Evolutionary conservation across 2,888 invertebrate genomes (phyloP).

Genomic region (Brenthis hecate): DNA sequence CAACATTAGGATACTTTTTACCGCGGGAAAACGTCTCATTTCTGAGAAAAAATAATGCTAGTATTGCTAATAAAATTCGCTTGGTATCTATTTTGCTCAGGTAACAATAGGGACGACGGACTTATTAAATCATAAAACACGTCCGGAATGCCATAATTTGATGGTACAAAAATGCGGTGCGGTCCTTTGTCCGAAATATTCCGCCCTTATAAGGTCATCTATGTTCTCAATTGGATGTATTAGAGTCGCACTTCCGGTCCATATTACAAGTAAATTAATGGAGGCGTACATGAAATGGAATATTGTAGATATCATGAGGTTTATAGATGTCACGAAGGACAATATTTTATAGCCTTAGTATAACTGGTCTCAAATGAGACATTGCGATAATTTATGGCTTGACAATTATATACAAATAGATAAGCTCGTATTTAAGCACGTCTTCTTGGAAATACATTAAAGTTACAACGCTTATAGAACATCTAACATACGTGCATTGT

Average conservation of each 20-base stretch:
- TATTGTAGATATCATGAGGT: constrained; percentile 14
- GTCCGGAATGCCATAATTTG: constrained; percentile 18
- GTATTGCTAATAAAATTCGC: too few species aligned
- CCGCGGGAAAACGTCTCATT: too few species aligned
- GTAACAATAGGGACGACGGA: constrained; percentile 3
- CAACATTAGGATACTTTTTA: too few species aligned
- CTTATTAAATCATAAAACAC: constrained; percentile 26
- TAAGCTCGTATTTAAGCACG: too few species aligned
- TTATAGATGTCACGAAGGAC: not conserved
- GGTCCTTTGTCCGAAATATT: constrained; percentile 40
- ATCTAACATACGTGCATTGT: too few species aligned
- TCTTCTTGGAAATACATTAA: too few species aligned
- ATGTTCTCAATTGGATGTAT: constrained; percentile 39
- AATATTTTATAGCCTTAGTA: too few species aligned
- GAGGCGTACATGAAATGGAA: constrained; percentile 28
- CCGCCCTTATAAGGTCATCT: constrained; percentile 38
- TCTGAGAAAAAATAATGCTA: too few species aligned
- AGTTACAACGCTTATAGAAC: too few species aligned
- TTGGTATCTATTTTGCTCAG: not conserved
- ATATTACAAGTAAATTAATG: constrained; percentile 28
- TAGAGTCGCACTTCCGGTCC: constrained; percentile 34
- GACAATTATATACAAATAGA: too few species aligned
- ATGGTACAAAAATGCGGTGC: constrained; percentile 23
- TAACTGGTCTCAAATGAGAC: not conserved
- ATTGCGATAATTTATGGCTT: too few species aligned